phyloP scores from a whole-genome alignment of 2,797 vertebrate genomes.

The Myotis findleyi region DNA sequence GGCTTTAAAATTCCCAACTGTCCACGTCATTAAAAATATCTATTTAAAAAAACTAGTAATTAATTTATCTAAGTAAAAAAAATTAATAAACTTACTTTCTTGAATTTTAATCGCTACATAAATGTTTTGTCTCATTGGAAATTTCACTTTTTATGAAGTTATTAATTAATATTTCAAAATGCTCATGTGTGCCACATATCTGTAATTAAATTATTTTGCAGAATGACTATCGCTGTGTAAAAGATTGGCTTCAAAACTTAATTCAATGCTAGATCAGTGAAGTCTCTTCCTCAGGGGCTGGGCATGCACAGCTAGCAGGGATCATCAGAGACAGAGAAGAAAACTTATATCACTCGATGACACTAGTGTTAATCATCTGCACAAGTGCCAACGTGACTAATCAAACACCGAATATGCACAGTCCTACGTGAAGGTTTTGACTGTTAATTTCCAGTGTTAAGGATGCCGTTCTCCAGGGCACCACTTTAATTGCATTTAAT shows the following conservation, averaged over 20 bases:
- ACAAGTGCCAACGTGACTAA: neutral
- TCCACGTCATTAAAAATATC: slow-evolving; percentile 30
- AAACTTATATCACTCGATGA: neutral
- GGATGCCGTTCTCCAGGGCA: neutral
- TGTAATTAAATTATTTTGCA: slow-evolving; percentile 85
- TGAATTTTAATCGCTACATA: slow-evolving; percentile 60
- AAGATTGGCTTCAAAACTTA: slow-evolving; percentile 79
- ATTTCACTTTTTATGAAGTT: slow-evolving; percentile 69
- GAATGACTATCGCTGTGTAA: slow-evolving; percentile 81
- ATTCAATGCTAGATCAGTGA: slow-evolving; percentile 82
- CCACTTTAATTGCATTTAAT: neutral
- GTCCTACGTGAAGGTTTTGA: neutral
- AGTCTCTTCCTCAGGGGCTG: slow-evolving; percentile 72
- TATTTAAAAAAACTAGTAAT: slow-evolving; percentile 29
- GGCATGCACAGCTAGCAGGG: slow-evolving; percentile 59
- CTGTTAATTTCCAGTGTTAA: neutral
- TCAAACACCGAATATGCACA: slow-evolving; percentile 53
- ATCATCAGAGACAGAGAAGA: slow-evolving; percentile 48
- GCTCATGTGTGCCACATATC: slow-evolving; percentile 58
- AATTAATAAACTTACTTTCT: slow-evolving; percentile 36
- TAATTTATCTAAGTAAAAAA: slow-evolving; percentile 50
- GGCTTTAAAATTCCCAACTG: slow-evolving; percentile 14
- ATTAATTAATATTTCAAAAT: slow-evolving; percentile 79
- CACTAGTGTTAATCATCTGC: neutral
- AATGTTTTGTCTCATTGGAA: slow-evolving; percentile 65